Evolutionary conservation across 2,888 invertebrate genomes (phyloP), one percentile per base, ranked within the genome.

Genomic region (Molanna angustata): DNA sequence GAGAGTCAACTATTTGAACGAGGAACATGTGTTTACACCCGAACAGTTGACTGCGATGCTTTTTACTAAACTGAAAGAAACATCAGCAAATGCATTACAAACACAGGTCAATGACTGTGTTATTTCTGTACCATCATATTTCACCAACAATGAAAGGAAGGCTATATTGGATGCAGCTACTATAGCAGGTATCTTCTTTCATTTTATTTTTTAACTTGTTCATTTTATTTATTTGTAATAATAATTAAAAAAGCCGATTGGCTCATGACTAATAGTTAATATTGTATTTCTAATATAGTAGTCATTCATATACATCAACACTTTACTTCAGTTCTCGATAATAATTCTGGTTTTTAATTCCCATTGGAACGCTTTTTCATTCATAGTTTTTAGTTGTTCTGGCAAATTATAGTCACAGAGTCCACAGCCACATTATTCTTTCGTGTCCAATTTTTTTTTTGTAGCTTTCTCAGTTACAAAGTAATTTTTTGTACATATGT

Each of bases 21-120:
- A 95, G 71, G 86, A 89, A 60, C 85, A 88, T 66, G 78, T 85
- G 43, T 94, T 95, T 72, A 85, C 84, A 18, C 92, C 95, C 0
- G 94, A 96, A 72, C 99, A 99, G 72, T 75, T 78, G 62, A 86
- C 94, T 39, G 96, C 94, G 13, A 98, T 98, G 93, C 77, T 98
- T 60, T 86, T 99, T 62, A 96, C 96, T 27, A 99, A 99, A 74
- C 76, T 99, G 59, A 97, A 95, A 73, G 92, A 94, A 64, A 88
- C 86, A 59, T 90, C 97, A 19, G 87, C 92, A 59, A 81, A 74
- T 61, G 94, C 90, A 31, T 74, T 98, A 61, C 89, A 91, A 66
- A 92, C 93, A 18, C 93, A 91, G 69, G 88, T 96, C 42, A 91
- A 91, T 69, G 94, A 94, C 72, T 94, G 94, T 73, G 94, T 95